Conservation (phyloP, 1,140 invertebrate genomes). For the Bathynomus jamesi region DNA sequence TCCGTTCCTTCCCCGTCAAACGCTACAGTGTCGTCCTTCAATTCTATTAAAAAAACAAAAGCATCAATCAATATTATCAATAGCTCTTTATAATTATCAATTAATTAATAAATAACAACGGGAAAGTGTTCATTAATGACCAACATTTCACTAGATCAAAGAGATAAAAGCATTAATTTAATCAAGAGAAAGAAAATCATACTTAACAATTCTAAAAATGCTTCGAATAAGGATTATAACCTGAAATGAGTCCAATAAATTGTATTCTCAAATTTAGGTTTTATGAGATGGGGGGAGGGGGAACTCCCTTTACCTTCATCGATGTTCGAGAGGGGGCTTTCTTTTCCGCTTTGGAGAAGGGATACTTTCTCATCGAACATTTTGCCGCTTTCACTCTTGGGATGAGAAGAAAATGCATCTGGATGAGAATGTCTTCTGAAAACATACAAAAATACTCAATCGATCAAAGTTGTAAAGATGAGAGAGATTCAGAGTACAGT, state of each 20-base stretch:
- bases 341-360: not conserved
- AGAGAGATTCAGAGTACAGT: too few species aligned
- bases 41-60: not conserved
- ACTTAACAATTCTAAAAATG: too few species aligned
- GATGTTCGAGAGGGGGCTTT: not conserved
- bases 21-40: constrained; percentile 4
- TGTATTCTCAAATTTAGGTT: too few species aligned
- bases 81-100: not conserved
- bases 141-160: not conserved
- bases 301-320: too few species aligned
- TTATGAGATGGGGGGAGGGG: too few species aligned
- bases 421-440: not conserved
- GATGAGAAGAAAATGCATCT: not conserved
- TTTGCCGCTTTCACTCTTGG: not conserved
- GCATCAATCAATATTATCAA: not conserved
- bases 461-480: not conserved
- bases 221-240: too few species aligned
- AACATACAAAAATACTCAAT: not conserved
- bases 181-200: too few species aligned
- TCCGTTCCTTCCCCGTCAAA: constrained; percentile 38
- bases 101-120: not conserved
- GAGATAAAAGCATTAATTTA: too few species aligned
- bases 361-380: not conserved
- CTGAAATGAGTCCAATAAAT: too few species aligned
- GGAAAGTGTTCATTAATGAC: too few species aligned